Base-by-base conservation (phyloP, 2,113 vertebrate genomes). In the Microtus pennsylvanicus region DNA sequence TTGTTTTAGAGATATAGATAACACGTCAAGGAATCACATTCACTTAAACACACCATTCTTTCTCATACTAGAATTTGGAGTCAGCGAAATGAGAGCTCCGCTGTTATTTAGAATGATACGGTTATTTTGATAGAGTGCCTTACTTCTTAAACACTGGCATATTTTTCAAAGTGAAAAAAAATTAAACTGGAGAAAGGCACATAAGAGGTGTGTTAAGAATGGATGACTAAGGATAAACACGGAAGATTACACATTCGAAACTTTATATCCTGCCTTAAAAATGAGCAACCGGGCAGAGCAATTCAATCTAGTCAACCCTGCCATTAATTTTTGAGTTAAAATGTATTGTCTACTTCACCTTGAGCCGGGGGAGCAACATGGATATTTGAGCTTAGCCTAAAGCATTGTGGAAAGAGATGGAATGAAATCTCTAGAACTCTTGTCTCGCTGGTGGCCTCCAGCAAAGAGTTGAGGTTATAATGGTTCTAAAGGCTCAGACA, bases 371-470 rank as follows among this genome's bases (percentile, higher is more conserved):
- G 26, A 65, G 28, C 82, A 96, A 76, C n/a, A 86, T 82, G 28
- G 35, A 78, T 96, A 75, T 93, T 95, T 87, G 90, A 74, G 80
- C 93, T 95, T 88, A 93, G 96, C 96, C 96, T 95, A 0, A 0
- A 65, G 82, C 94, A 90, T 35, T 7, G 16, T 85, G 94, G 63
- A 86, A 91, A 96, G 90, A 47, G 78, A 86, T 45, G 85, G 78
- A 70, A 97, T 96, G 70, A 95, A 94, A 80, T 89, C 91, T 92
- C 96, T 87, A 12, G 65, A 72, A 80, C 26, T 96, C 96, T 88
- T 88, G 1, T 16, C 77, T 45, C 89, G 86, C 91, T 91, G 83
- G 93, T 97, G 95, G 94, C 97, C 96, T 96, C 67, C 63, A 97
- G 97, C 93, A 97, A 95, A 76, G n/a, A 94, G 55, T 33, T 65